Evolutionary conservation across 2,888 invertebrate species (phyloP).

Genomic region (Encarsia formosa): DNA sequence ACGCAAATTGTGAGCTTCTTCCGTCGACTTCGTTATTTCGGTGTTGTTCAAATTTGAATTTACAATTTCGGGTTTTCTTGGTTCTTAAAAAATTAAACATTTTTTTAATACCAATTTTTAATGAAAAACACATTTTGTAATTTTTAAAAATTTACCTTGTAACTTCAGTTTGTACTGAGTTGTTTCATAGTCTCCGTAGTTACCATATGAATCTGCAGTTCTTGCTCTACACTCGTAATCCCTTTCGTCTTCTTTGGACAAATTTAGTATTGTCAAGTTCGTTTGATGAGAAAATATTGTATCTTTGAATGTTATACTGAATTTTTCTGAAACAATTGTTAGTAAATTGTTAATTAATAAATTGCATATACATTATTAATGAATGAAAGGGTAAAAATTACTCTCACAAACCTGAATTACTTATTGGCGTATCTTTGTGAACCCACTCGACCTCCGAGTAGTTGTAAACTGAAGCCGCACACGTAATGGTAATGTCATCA

Average conservation of each 20-base stretch:
- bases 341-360: background rate
- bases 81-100: too few species aligned
- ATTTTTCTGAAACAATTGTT: slow-evolving; percentile 32
- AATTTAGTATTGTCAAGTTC: slow-evolving; percentile 42
- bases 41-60: slow-evolving; percentile 53
- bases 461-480: slow-evolving; percentile 57
- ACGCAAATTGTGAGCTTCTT: slow-evolving; percentile 33
- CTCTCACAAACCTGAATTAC: slow-evolving; percentile 31
- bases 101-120: too few species aligned
- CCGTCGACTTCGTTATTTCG: slow-evolving; percentile 40
- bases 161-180: slow-evolving; percentile 42
- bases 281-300: slow-evolving; percentile 47
- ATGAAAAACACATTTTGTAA: background rate
- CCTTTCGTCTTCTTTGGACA: slow-evolving; percentile 39
- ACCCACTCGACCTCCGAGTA: slow-evolving; percentile 55
- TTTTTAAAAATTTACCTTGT: slow-evolving; percentile 40
- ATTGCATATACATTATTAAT: background rate
- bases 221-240: slow-evolving; percentile 39
- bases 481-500: slow-evolving; percentile 57
- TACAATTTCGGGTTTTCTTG: too few species aligned
- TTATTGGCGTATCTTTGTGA: slow-evolving; percentile 29
- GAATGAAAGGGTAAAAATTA: background rate
- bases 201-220: background rate
- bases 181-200: slow-evolving; percentile 3
- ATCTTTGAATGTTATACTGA: slow-evolving; percentile 15